Base-by-base conservation (phyloP, 30 jellyfish, hydroid and myxozoan species). In the Aurelia aurita complex sp. Pacific region DNA sequence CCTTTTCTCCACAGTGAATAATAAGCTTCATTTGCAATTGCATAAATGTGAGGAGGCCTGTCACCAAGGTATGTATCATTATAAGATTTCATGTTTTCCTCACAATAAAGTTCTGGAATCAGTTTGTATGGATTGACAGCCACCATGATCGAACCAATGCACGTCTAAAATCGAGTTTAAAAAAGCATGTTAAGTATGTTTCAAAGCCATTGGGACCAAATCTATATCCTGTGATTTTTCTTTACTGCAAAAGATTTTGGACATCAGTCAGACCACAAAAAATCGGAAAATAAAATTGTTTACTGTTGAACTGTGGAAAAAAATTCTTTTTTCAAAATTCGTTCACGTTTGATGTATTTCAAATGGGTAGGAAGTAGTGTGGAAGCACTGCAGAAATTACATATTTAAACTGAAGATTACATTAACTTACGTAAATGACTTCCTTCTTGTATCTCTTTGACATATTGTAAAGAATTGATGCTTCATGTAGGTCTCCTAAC, bases 1-100 rank as follows among this genome's bases (percentile, higher is more conserved):
- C 99, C 99, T 78, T 95, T 90, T 81, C 99, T 54, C 99, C 99
- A 95, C 65, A 95, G 50, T 12, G 99, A 96, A 67, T 89, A 95
- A 60, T 95, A 95, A 1, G 99, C 97, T 66, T 95, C 99, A 79
- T 95, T 95, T 2, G 99, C 99, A 83, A 95, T 86, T 14, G 99
- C 99, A 69, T 89, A 95, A 8, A 95, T 95, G 65, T 95, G 99
- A 10, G 99, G 99, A 2, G 99, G 97, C 88, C 90, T 64, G 43
- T 95, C 99, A 46, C 99, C 99, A 71, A 95, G 95, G 82, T 85
- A 82, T 53, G 96, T 95, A 59, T 90, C 82, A 51, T 95, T 90
- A 71, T 95, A 95, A 10, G 94, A 60, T 23, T 68, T 74, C 83
- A 95, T 95, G 61, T 61, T 50, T 29, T 74, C 85, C 10, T 78